Evolutionary conservation across 2,888 invertebrate species (phyloP), one percentile per base, ranked within the genome.

Genomic region (Sphinx pinastri): DNA sequence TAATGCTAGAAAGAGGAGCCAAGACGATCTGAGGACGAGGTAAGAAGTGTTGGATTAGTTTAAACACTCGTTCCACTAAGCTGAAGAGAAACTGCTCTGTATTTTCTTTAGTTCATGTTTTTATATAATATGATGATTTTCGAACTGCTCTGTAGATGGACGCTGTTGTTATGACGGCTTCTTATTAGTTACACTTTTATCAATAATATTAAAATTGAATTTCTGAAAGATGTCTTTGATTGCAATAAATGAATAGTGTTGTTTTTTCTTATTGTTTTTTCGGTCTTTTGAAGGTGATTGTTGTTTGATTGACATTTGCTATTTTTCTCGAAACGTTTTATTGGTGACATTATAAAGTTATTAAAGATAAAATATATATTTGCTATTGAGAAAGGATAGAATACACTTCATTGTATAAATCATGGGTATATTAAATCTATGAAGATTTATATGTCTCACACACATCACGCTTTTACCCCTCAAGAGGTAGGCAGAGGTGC

Each of bases 1-100:
- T 47, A 76, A 83, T 25, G 82, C 87, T 3, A 73, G 75, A 10
- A 83, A 74, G 72, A 83, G 77, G 69, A 78, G 77, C 59, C 74
- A 77, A 11, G 75, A 75, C 38, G 74, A 78, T 31, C 74, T 82
- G 8, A 81, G 85, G 75, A 74, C 77, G 75, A 88, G 90, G 91
- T 91, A 80, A 88, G 70, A 52, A 57, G n/a, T 63, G 12, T 19
- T 13, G 16, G 45, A 63, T 7, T 8, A 19, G 11, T 47, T 63
- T 25, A 11, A 13, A 63, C 11, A 47, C 19, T 49, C 13, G n/a
- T 45, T 16, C 11, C 19, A 49, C 19, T n/a, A 49, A 12, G 16
- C 47, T 55, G 10, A 55, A 25, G 55, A 3, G 55, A 55, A 55
- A 55, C 55, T 55, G 5, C n/a, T 11, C 19, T 1, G 19, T 19